Conservation (phyloP, 30 jellyfish, hydroid and myxozoan species). For the Turritopsis dohrnii region DNA sequence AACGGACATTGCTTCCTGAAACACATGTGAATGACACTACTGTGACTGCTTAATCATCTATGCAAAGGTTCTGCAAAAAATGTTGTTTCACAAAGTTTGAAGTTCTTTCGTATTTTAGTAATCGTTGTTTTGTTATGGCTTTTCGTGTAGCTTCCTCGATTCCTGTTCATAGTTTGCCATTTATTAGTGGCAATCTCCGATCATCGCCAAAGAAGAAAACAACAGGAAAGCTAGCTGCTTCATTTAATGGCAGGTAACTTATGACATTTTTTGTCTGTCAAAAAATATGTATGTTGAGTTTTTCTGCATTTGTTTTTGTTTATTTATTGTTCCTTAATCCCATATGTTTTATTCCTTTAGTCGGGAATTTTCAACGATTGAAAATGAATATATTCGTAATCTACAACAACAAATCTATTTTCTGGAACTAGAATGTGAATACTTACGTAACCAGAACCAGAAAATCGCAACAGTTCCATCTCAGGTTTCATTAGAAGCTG, state of each 20-base stretch:
- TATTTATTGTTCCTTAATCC: no score
- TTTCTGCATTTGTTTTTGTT: no score
- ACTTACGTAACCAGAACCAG: conserved; percentile 27
- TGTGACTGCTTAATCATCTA: not conserved
- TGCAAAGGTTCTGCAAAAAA: not conserved
- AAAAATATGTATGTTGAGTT: no score
- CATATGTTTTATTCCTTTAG: not conserved
- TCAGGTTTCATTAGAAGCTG: conserved; percentile 62
- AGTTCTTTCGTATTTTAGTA: no score
- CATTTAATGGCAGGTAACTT: not conserved
- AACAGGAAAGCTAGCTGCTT: not conserved
- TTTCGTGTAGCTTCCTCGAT: conserved; percentile 7
- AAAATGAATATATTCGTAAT: conserved; percentile 77
- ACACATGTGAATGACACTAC: not conserved
- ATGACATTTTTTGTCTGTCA: not conserved
- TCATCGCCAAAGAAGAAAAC: not conserved
- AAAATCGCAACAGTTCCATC: conserved; percentile 33
- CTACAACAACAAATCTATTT: conserved; percentile 84
- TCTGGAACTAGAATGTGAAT: conserved; percentile 73
- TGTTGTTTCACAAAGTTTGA: not conserved
- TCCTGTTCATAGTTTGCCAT: conserved; percentile 7
- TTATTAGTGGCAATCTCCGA: not conserved
- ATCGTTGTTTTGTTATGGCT: no score
- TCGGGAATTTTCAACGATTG: conserved; percentile 36
- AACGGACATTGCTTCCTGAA: not conserved